Evolutionary conservation across 92 coral and sea anemone genomes (phyloP).

Genomic region (Phenganax subtilis): DNA sequence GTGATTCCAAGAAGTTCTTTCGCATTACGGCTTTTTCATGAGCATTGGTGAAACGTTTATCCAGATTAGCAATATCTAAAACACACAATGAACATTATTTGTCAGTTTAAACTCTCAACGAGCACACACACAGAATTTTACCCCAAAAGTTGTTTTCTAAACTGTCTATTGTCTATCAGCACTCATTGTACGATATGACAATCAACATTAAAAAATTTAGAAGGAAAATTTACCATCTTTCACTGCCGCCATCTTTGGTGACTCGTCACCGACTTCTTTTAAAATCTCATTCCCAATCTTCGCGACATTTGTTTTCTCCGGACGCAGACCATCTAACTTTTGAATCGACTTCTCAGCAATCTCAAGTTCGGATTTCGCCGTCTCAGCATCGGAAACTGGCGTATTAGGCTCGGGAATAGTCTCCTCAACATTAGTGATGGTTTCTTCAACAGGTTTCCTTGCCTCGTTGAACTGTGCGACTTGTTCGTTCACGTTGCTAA

Average conservation of each 20-base stretch:
- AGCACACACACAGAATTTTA: too few species aligned
- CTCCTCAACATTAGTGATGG: conserved; percentile 59
- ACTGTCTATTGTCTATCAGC: too few species aligned
- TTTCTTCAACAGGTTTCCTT: conserved; percentile 70
- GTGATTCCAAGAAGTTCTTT: conserved; percentile 62
- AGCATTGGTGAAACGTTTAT: conserved; percentile 62
- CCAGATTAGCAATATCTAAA: conserved; percentile 17
- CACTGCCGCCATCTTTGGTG: conserved; percentile 1
- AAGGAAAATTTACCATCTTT: background rate
- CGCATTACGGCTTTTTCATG: conserved; percentile 65
- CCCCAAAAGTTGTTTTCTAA: too few species aligned
- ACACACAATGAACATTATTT: background rate
- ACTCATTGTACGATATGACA: too few species aligned
- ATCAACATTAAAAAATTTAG: too few species aligned
- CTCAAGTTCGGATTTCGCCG: conserved; percentile 73
- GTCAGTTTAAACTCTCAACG: too few species aligned
- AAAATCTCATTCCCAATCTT: conserved; percentile 27
- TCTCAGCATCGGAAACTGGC: conserved; percentile 71
- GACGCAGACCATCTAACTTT: conserved; percentile 19
- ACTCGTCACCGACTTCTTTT: conserved; percentile 39
- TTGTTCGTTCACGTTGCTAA: conserved; percentile 47
- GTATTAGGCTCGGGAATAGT: conserved; percentile 67
- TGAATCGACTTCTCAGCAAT: conserved; percentile 52
- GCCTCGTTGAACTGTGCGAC: conserved; percentile 71
- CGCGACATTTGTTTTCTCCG: conserved; percentile 20